Evolutionary conservation across 2,888 invertebrate genomes (phyloP).

Genomic region (Chouioia cunea): DNA sequence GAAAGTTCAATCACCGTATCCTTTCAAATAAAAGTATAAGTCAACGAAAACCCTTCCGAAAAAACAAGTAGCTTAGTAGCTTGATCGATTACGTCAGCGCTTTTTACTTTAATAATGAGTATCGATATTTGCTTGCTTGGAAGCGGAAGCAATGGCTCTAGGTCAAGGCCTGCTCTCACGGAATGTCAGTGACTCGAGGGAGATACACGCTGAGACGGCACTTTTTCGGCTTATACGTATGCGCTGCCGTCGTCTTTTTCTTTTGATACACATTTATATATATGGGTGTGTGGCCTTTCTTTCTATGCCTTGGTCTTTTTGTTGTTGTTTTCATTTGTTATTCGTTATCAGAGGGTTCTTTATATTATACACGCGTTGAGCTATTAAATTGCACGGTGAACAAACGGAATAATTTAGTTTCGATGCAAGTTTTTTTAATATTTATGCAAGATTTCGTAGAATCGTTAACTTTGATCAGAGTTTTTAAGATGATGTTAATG

Average conservation of each 20-base stretch:
- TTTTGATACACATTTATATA: not conserved
- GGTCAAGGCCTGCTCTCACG: conserved; percentile 53
- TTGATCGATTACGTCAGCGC: conserved; percentile 26
- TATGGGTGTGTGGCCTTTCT: too few species aligned
- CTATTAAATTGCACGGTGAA: not conserved
- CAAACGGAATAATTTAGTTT: conserved; percentile 1
- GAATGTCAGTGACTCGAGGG: conserved; percentile 37
- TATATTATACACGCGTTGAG: not conserved
- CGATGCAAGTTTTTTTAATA: too few species aligned
- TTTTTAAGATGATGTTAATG: too few species aligned
- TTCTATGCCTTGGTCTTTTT: not conserved
- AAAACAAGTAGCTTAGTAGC: not conserved
- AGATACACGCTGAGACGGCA: not conserved
- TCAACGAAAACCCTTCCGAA: not conserved
- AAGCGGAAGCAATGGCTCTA: conserved; percentile 34
- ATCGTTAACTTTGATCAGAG: too few species aligned
- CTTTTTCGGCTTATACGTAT: conserved; percentile 1
- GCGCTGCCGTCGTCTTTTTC: not conserved
- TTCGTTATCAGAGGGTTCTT: not conserved
- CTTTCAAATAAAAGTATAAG: not conserved
- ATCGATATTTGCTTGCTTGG: not conserved
- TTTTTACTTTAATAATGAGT: conserved; percentile 17
- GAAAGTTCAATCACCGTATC: too few species aligned
- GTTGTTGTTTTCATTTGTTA: not conserved
- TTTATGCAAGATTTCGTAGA: too few species aligned